Percentiles rank a stretch among this genome's conserved stretches.
These are phyloP conservation scores for Eucera pruinosa DNA, from an alignment of 2,888 invertebrate species.

Conservation along the genomic window DNA sequence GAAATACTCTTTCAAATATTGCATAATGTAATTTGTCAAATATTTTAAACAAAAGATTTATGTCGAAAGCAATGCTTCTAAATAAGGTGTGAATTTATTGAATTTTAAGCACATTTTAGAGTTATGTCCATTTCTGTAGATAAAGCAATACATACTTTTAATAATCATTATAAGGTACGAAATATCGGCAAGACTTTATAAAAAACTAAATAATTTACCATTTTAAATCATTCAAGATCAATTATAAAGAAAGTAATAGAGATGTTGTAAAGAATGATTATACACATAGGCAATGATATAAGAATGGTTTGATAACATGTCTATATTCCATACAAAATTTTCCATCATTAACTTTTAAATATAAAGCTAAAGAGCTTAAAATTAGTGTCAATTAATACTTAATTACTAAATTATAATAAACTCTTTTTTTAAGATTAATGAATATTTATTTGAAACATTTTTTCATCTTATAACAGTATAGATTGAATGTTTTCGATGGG, in stretches of 20 bases:
- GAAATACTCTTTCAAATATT: no score
- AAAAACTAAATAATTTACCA: neutral
- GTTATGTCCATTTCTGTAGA: no score
- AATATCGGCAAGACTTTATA: no score
- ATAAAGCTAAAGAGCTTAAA: neutral
- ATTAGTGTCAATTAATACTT: neutral
- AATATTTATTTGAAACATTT: constrained; percentile 2
- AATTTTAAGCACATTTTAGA: no score
- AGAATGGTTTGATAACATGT: neutral
- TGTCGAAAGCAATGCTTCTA: no score
- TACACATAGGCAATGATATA: neutral
- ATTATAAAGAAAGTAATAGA: neutral
- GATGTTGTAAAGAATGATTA: neutral
- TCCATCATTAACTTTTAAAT: no score
- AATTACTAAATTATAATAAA: neutral
- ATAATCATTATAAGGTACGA: no score
- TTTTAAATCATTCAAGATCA: neutral
- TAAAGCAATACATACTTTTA: no score
- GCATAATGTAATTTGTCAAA: no score
- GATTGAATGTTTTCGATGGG: no score
- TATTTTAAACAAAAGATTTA: no score
- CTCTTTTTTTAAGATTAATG: constrained; percentile 1
- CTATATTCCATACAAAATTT: neutral
- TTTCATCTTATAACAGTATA: neutral
- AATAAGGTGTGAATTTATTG: no score